phyloP scores from a whole-genome alignment of 2,797 vertebrate species.

The Alfaro cultratus region DNA sequence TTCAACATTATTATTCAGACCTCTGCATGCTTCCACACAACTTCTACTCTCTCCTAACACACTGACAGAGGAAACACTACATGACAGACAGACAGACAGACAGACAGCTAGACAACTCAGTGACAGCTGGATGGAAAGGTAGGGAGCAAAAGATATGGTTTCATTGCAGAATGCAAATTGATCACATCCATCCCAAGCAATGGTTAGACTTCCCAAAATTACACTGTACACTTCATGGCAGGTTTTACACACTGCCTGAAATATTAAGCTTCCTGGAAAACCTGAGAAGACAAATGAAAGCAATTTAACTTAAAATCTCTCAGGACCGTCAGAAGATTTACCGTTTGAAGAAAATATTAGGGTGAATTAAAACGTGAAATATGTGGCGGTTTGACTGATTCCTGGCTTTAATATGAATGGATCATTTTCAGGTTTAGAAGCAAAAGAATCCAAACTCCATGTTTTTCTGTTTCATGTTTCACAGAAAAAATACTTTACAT shows the following conservation, averaged over 20 bases:
- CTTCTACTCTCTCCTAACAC: neutral
- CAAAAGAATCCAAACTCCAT: neutral
- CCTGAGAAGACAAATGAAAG: neutral
- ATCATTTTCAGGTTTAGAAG: slow-evolving; percentile 1
- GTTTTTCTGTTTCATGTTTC: neutral
- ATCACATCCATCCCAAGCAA: neutral
- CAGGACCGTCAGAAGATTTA: neutral
- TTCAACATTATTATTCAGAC: neutral
- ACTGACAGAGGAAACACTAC: slow-evolving; percentile 1
- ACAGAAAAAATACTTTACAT: neutral
- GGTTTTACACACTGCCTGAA: neutral
- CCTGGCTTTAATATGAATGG: neutral
- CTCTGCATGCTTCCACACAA: neutral
- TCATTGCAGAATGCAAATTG: slow-evolving; percentile 4
- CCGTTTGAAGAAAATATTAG: neutral
- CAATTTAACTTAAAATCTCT: slow-evolving; percentile 1
- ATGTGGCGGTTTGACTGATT: neutral
- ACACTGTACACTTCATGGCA: neutral
- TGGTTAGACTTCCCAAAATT: neutral
- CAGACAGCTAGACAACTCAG: slow-evolving; percentile 1
- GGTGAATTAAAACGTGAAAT: neutral
- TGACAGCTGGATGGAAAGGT: slow-evolving; percentile 4
- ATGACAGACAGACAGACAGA: slow-evolving; percentile 5
- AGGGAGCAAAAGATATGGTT: neutral
- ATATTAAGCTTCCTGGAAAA: neutral